Evolutionary conservation across 1,140 invertebrate species (phyloP), one percentile per base, ranked within the genome.

Genomic region (Drosophila insularis): DNA sequence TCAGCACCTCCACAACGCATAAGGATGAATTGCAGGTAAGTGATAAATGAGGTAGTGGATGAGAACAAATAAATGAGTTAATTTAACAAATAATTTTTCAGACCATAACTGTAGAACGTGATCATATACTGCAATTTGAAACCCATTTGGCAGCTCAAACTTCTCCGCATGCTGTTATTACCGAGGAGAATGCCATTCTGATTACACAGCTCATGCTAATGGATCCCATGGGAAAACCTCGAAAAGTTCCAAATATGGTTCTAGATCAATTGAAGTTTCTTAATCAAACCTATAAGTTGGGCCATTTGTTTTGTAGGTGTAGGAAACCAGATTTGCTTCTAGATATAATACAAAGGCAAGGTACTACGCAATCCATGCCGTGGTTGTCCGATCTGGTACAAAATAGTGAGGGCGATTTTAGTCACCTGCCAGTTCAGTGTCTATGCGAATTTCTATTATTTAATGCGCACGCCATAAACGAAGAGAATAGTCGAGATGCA

Each of bases 301-400:
- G 98, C n/a, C 96, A 98, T 90, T 93, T 98, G 78, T 93, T 99
- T 64, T 99, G 98, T 91, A 93, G 96, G 17, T 97, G 96, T 71
- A 93, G 98, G 14, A 95, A 96, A 89, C 98, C 98, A 0, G 98
- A 99, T 91, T 97, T 99, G 82, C 93, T 99, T 10, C 92, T 99
- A 56, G 97, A 98, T 86, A 97, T 99, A 54, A 98, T 99, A 90
- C 96, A 98, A 74, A 92, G 97, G 63, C 96, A 96, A 89, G 97
- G 97, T 71, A 96, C 97, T 10, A 96, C 95, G 17, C 96, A 97
- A 71, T 97, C 98, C 19, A 98, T 99, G 97, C 97, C 98, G 4
- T 99, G 98, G 98, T 93, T 99, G 39, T 97, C 98, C 11, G 97
- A 98, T 91, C 92, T 99, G 32, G 97, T 99, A 11, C 96, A 98